Evolutionary conservation across 2,888 invertebrate genomes (phyloP), one percentile per base, ranked within the genome.

Genomic region (Margaritifera margaritifera): DNA sequence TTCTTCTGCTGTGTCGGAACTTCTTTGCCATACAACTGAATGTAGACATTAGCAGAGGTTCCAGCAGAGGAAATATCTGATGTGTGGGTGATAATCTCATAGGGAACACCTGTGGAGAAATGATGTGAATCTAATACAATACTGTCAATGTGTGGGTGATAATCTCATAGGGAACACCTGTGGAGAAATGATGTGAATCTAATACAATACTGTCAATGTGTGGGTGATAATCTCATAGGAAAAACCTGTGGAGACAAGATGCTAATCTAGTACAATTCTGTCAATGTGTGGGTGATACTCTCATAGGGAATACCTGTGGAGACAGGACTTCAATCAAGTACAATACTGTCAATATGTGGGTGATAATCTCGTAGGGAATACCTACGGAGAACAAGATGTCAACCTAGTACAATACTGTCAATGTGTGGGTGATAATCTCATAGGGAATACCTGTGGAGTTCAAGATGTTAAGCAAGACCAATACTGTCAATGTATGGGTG

Each of bases 1-100:
- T 84, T 80, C 67, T 86, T 88, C 77, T 88, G 84, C 60, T 84
- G 72, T 1, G 89, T 88, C 59, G 78, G 75, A 3, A 66, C 55
- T 11, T 89, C 87, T 65, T 80, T 84, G 50, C 90, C 90, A 66
- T 89, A 90, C 20, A 90, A 73, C 55, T 84, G 86, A 2, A 90
- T 80, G 66, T 83, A 88, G 8, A 90, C 89, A 77, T 90, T 87
- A n/a, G 90, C 90, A 53, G 86, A 86, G 1, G 90, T 90, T 0
- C 87, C 88, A 1, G 88, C 89, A 19, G 87, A 85, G 5, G 79
- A 71, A 11, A 83, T 74, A 68, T 90, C 87, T 27, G 84, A 86
- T 18, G 89, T 89, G 80, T 83, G 83, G 0, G 86, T 85, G 42
- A 87, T 86, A 8, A 89, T 80, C 79, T 89, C 89, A 71, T 89